Conservation (phyloP, 2,113 vertebrate species). For the Callopanchax toddi region DNA sequence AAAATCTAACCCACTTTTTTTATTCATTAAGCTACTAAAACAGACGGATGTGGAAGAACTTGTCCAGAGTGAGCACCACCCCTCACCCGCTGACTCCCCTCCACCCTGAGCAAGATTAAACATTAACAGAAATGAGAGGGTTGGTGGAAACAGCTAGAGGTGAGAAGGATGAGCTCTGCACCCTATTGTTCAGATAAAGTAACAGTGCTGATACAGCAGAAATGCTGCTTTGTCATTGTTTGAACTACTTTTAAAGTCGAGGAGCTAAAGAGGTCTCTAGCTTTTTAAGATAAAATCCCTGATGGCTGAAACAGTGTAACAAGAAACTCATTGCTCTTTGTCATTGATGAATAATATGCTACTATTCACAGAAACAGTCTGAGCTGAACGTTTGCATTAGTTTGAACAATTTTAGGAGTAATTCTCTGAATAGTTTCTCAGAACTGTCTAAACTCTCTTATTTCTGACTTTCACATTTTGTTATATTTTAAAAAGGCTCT, state of each 20-base stretch:
- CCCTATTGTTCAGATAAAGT: slow-evolving; percentile 15
- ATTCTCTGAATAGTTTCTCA: background rate
- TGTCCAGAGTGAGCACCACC: too few species aligned
- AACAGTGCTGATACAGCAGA: slow-evolving; percentile 6
- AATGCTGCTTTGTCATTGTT: slow-evolving; percentile 3
- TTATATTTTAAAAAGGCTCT: too few species aligned
- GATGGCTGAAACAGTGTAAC: background rate
- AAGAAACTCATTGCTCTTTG: slow-evolving; percentile 3
- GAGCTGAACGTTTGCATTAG: background rate
- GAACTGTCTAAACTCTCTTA: background rate
- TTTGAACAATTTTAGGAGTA: background rate
- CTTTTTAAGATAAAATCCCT: background rate
- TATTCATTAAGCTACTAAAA: too few species aligned
- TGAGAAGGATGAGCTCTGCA: background rate
- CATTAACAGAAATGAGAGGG: too few species aligned
- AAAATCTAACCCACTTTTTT: too few species aligned
- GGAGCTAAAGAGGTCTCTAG: background rate
- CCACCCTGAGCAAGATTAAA: too few species aligned
- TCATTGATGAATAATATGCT: background rate
- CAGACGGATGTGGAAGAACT: too few species aligned
- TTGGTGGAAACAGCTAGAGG: background rate
- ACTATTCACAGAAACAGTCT: background rate
- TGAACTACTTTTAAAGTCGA: slow-evolving; percentile 7
- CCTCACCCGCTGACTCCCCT: too few species aligned
- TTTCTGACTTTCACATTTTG: background rate